Conservation (phyloP, 2,888 invertebrate species). For the Anoncus sp. region DNA sequence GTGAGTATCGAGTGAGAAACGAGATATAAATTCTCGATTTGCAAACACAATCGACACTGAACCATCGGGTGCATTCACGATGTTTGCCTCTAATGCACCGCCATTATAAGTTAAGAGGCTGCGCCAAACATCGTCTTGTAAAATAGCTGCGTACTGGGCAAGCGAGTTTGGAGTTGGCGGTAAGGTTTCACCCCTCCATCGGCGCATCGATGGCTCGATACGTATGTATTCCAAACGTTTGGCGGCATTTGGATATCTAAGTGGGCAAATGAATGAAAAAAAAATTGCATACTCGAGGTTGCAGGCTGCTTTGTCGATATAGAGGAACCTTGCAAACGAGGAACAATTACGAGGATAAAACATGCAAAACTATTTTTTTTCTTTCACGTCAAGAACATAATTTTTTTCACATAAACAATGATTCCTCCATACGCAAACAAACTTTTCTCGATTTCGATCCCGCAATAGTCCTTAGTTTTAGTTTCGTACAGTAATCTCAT, state of each 20-base stretch:
- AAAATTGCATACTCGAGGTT: too few species aligned
- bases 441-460: too few species aligned
- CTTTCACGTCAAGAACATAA: too few species aligned
- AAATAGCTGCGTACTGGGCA: neutral
- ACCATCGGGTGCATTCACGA: neutral
- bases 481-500: neutral
- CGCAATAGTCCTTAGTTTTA: too few species aligned
- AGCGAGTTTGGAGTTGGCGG: conserved; percentile 5
- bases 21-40: conserved; percentile 5
- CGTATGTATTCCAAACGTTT: neutral
- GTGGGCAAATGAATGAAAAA: too few species aligned
- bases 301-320: too few species aligned
- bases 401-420: too few species aligned
- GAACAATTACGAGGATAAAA: too few species aligned
- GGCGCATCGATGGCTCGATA: conserved; percentile 9
- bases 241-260: conserved; percentile 9
- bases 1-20: neutral
- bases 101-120: neutral
- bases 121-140: neutral
- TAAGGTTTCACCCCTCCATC: neutral
- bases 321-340: too few species aligned
- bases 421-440: too few species aligned
- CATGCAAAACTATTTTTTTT: too few species aligned
- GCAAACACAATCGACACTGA: conserved; percentile 14
- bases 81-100: neutral